Evolutionary conservation across 2,888 invertebrate genomes (phyloP).

Genomic region (Cecidostiba fungosa): DNA sequence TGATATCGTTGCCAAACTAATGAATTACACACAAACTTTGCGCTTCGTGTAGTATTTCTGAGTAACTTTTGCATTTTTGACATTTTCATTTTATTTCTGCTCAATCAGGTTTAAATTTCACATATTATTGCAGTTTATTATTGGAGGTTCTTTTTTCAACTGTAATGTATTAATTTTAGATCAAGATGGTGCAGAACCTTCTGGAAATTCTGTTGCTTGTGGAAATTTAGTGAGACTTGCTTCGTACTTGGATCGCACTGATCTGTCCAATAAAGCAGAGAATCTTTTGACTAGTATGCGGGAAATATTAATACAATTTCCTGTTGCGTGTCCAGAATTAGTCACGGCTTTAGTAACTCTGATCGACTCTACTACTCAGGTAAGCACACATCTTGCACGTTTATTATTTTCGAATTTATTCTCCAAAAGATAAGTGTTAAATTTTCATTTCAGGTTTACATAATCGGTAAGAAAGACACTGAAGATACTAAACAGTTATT

Average conservation of each 20-base stretch:
- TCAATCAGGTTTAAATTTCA: background rate
- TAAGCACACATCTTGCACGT: constrained; percentile 71
- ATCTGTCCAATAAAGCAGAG: constrained; percentile 82
- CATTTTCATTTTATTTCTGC: background rate
- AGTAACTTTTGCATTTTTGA: background rate
- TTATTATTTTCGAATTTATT: background rate
- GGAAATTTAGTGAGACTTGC: constrained; percentile 90
- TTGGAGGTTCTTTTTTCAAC: constrained; percentile 7
- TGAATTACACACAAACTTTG: background rate
- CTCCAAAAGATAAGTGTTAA: constrained; percentile 10
- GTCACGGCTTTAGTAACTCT: constrained; percentile 87
- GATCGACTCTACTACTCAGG: constrained; percentile 88
- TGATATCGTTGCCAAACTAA: constrained; percentile 13
- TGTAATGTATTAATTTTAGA: constrained; percentile 82
- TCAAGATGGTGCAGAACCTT: constrained; percentile 97
- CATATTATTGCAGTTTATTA: background rate
- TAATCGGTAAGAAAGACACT: constrained; percentile 85
- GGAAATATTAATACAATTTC: constrained; percentile 84
- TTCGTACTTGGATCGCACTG: constrained; percentile 85
- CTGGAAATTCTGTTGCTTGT: constrained; percentile 93
- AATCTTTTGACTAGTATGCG: constrained; percentile 84
- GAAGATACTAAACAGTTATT: constrained; percentile 86
- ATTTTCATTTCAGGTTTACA: constrained; percentile 82
- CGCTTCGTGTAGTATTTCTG: background rate
- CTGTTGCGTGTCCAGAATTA: constrained; percentile 89